Evolutionary conservation across 2,113 vertebrate species (phyloP), one percentile per base, ranked within the genome.

Genomic region (Pelobates fuscus): DNA sequence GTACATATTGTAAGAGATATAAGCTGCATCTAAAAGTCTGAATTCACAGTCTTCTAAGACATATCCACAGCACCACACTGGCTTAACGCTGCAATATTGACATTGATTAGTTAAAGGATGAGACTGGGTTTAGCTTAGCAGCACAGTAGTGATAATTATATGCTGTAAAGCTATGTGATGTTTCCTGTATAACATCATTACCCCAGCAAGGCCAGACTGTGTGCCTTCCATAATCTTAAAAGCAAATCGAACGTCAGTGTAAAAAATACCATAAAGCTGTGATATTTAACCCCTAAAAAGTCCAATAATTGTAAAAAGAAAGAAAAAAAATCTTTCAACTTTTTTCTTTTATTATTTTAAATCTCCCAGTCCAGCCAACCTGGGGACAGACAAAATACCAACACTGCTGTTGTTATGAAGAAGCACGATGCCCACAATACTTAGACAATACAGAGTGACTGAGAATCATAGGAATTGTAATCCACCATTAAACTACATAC

Each of bases 101-200:
- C 54, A 75, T 59, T 14, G 62, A 65, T 65, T 55, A 55, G 61
- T 41, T 68, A 68, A 61, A 43, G 65, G 52, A 27, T 21, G 23
- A 43, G 49, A 57, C 72, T 67, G 37, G 65, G 44, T 46, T 46
- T 46, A 18, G 44, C 27, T 75, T 59, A 27, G 26, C 54, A 46
- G 72, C 72, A 67, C 63, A n/a, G n/a, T 29, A 46, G 54, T 60
- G 72, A 67, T 67, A 75, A 67, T 67, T 67, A 67, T 77, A 79
- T 78, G 80, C 62, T 84, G 54, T 67, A 43, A 88, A 85, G 79
- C 82, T 80, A 71, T 62, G 65, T 82, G 80, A 82, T 79, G 78
- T 82, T 84, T 85, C 85, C 81, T 79, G 81, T 77, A 59, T 77
- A 84, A 81, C 78, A 15, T 62, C 43, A 79, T 74, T 79, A 80